phyloP scores from a whole-genome alignment of 2,797 vertebrate genomes.

The Lagodon rhomboides region DNA sequence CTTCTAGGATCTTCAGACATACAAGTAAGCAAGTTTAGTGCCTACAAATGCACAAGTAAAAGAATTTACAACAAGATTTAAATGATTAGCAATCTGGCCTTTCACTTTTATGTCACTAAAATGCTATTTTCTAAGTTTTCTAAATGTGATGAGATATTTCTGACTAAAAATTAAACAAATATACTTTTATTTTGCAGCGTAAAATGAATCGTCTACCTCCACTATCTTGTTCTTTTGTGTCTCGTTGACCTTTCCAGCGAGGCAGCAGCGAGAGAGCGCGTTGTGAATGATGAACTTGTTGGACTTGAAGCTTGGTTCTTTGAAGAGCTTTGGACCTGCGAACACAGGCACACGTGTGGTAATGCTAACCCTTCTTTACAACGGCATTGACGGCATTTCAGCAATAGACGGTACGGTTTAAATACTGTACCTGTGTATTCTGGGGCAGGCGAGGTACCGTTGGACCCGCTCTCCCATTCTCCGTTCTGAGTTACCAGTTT shows the following conservation, averaged over 20 bases:
- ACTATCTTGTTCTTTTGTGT: constrained; percentile 91
- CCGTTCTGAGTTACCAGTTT: constrained; percentile 83
- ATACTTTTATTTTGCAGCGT: background rate
- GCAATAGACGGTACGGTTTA: background rate
- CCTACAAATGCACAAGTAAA: background rate
- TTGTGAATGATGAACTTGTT: constrained; percentile 96
- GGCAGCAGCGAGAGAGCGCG: constrained; percentile 92
- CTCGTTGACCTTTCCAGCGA: constrained; percentile 94
- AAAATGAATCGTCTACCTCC: constrained; percentile 81
- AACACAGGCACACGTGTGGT: background rate
- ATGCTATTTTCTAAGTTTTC: too few relatives aligned
- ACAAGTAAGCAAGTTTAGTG: too few relatives aligned
- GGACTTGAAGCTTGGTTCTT: constrained; percentile 95
- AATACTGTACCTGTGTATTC: constrained; percentile 90
- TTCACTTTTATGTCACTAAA: too few relatives aligned
- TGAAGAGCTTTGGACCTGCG: constrained; percentile 92
- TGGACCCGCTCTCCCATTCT: constrained; percentile 89
- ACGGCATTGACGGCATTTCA: background rate
- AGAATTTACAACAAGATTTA: constrained; percentile 2
- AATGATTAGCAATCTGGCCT: background rate
- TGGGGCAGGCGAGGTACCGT: constrained; percentile 88
- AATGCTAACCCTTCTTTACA: background rate
- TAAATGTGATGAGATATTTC: too few relatives aligned
- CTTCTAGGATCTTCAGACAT: background rate
- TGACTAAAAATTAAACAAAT: too few relatives aligned